Base-by-base conservation (phyloP, 2,888 invertebrate species). In the Ptycholaimellus sp. region DNA sequence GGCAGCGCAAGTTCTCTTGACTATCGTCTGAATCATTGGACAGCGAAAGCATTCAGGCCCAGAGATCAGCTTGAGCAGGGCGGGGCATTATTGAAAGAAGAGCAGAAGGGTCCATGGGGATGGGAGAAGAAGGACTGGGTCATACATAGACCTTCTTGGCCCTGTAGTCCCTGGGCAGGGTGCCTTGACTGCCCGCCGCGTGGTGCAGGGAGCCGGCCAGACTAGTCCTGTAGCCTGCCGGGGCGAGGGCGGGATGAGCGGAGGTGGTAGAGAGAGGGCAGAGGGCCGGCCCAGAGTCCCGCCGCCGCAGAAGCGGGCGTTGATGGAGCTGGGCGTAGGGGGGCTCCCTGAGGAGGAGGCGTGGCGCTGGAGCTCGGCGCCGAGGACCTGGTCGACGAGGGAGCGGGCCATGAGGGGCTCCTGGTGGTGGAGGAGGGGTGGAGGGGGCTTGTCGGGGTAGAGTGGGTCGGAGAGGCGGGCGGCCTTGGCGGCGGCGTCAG, bases 61-160 rank as follows among this genome's bases (percentile, higher is more conserved):
- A n/a, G n/a, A n/a, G n/a, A n/a, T n/a, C n/a, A n/a, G n/a, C n/a
- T n/a, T n/a, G n/a, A n/a, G n/a, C n/a, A n/a, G n/a, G n/a, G n/a
- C n/a, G n/a, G n/a, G n/a, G n/a, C n/a, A n/a, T n/a, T n/a, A n/a
- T n/a, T n/a, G n/a, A n/a, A n/a, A n/a, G n/a, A n/a, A n/a, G n/a
- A n/a, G n/a, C n/a, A n/a, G n/a, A n/a, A n/a, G n/a, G n/a, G n/a
- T n/a, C n/a, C n/a, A n/a, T n/a, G n/a, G n/a, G n/a, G n/a, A n/a
- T n/a, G n/a, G n/a, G n/a, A n/a, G n/a, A n/a, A n/a, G n/a, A n/a
- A n/a, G n/a, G n/a, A n/a, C n/a, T n/a, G n/a, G n/a, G n/a, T n/a
- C n/a, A 54, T 30, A 54, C 34, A 40, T 54, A 54, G 23, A 54
- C 54, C 38, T 53, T 54, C 43, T 53, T 54, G 30, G 54, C 53